Conservation (phyloP, 2,888 invertebrate genomes). For the Lepeophtheirus nordmannii region DNA sequence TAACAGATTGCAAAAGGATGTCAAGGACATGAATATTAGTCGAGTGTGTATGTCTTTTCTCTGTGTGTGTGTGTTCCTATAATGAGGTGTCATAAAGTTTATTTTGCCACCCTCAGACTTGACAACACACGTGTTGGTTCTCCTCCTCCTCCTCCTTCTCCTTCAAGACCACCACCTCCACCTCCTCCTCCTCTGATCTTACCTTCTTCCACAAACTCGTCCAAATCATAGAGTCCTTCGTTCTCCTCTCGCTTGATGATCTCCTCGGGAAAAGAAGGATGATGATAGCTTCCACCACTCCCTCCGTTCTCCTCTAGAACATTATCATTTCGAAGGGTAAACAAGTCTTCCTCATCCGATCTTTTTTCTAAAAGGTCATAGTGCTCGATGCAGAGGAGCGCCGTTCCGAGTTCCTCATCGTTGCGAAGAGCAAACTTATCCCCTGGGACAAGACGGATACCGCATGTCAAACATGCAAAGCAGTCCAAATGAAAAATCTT, state of each 20-base stretch:
- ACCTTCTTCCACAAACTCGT: background rate
- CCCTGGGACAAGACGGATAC: slow-evolving; percentile 78
- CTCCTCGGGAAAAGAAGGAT: slow-evolving; percentile 9
- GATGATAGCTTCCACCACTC: background rate
- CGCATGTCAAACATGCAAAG: slow-evolving; percentile 87
- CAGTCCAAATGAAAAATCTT: slow-evolving; percentile 98
- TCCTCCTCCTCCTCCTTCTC: no score
- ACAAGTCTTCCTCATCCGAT: background rate
- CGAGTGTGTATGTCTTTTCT: no score
- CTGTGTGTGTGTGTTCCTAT: no score
- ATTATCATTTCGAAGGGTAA: background rate
- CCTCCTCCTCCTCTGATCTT: background rate
- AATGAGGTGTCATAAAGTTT: no score
- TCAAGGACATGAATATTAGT: no score
- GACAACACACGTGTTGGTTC: no score
- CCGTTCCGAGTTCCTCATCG: slow-evolving; percentile 66
- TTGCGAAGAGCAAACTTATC: slow-evolving; percentile 94
- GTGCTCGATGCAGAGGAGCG: slow-evolving; percentile 26
- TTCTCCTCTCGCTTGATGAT: slow-evolving; percentile 14
- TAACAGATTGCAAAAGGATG: no score
- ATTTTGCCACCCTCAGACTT: no score
- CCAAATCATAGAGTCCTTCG: background rate
- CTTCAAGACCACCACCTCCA: no score
- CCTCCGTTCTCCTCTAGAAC: background rate
- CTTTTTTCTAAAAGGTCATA: slow-evolving; percentile 22